Evolutionary conservation across 2,888 invertebrate genomes (phyloP), one percentile per base, ranked within the genome.

Genomic region (Lysandra bellargus): DNA sequence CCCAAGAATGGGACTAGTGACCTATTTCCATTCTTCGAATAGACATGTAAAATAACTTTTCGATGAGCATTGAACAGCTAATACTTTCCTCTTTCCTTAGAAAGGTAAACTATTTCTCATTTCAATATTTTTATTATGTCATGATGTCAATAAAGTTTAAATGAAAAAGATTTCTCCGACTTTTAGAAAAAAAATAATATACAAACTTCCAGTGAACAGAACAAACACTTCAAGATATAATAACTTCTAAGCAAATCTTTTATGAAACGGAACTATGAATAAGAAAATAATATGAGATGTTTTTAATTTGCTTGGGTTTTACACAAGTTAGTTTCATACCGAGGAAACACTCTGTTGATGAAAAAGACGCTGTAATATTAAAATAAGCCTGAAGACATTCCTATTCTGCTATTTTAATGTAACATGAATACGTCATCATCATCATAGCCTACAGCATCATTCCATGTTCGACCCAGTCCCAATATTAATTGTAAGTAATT

Each of bases 1-100:
- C 40, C 49, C 75, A 60, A 75, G 75, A 64, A 79, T 44, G 30
- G n/a, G 49, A 17, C 69, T 5, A 23, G 6, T 76, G 57, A 76
- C 76, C 76, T 76, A 33, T 57, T 57, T 75, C 30, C 7, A 33
- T 33, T 57, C 33, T 17, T 30, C 49, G 33, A 53, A 53, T 37
- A 17, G 33, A 76, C 3, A 33, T 12, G 49, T 53, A 53, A 76
- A 33, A 33, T 30, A 57, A 30, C 17, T 33, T 57, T 76, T 23
- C 12, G 14, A 57, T 57, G 76, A 76, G 17, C 17, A 49, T 30
- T 57, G 57, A 76, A 7, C 33, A 49, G 30, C 12, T 33, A 12
- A 64, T 33, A 69, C 12, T 4, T 69, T 69, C 12, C 6, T 61
- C 1, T n/a, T 7, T n/a, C 7, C 23, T 57, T 57, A 17, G 17